phyloP scores from a whole-genome alignment of 2,888 invertebrate genomes.

The Hermodice carunculata region DNA sequence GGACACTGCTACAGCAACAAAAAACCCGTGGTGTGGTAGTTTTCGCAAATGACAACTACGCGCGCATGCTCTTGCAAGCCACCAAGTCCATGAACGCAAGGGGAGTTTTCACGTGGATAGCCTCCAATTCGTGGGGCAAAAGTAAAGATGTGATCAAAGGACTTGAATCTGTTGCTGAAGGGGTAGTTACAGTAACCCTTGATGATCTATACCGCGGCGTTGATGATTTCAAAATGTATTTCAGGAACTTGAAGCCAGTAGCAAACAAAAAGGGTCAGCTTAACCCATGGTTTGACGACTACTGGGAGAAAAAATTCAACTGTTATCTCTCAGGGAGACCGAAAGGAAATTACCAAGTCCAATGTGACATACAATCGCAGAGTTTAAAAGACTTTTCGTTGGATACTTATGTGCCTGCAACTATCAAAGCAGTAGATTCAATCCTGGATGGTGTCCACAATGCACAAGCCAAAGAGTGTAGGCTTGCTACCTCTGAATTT shows the following conservation, averaged over 20 bases:
- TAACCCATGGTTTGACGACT: conserved; percentile 38
- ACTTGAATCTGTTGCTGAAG: conserved; percentile 45
- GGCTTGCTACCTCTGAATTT: not conserved
- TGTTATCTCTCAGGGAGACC: conserved; percentile 36
- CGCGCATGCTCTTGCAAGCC: conserved; percentile 40
- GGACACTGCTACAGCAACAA: conserved; percentile 33
- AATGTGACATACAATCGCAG: conserved; percentile 7
- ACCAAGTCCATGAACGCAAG: conserved; percentile 42
- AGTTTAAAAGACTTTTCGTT: conserved; percentile 5
- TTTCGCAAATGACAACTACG: conserved; percentile 48
- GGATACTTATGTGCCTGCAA: conserved; percentile 48
- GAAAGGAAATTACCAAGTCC: not conserved
- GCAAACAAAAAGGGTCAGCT: not conserved
- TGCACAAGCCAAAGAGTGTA: conserved; percentile 31
- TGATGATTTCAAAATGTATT: conserved; percentile 27
- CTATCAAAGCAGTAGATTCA: conserved; percentile 53
- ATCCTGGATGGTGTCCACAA: conserved; percentile 45
- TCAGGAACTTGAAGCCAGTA: conserved; percentile 14
- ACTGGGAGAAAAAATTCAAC: conserved; percentile 45
- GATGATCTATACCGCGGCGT: not conserved
- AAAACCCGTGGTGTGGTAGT: conserved; percentile 50
- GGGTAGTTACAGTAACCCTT: conserved; percentile 45
- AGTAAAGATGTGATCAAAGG: conserved; percentile 44
- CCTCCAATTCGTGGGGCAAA: conserved; percentile 52
- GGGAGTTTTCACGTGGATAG: conserved; percentile 50